Evolutionary conservation across 2,888 invertebrate genomes (phyloP).

Genomic region (Enoplolaimus lenunculus): DNA sequence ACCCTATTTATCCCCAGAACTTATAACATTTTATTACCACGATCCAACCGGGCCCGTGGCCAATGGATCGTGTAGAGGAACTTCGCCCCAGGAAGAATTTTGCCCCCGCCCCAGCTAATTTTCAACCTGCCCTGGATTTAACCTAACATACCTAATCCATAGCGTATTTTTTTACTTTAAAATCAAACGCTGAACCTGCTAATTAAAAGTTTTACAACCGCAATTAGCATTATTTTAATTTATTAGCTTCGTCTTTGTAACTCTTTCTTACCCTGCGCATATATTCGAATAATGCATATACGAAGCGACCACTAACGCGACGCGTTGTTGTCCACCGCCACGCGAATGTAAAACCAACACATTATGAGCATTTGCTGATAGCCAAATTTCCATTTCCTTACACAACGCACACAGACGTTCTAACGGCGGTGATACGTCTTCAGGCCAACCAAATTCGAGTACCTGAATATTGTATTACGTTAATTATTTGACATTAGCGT

Average conservation of each 20-base stretch:
- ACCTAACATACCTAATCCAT: conserved; percentile 6
- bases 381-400: conserved; percentile 82
- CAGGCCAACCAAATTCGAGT: conserved; percentile 68
- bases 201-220: too few relatives aligned
- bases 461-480: conserved; percentile 37
- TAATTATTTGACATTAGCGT: not conserved
- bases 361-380: conserved; percentile 63
- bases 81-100: too few relatives aligned
- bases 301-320: conserved; percentile 73
- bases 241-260: too few relatives aligned
- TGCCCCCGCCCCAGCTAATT: too few relatives aligned
- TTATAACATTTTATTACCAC: too few relatives aligned
- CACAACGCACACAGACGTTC: conserved; percentile 77
- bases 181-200: not conserved
- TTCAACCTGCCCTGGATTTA: not conserved
- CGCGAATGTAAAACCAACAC: conserved; percentile 75
- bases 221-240: too few relatives aligned
- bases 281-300: conserved; percentile 88
- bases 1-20: too few relatives aligned
- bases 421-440: conserved; percentile 68
- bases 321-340: conserved; percentile 66
- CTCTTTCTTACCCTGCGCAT: conserved; percentile 53
- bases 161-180: conserved; percentile 17
- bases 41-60: too few relatives aligned
- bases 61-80: too few relatives aligned